A percentile compares a stretch with the other conserved stretches of the same genome.
These are phyloP conservation scores for Andrena camellia DNA, from an alignment of 2,888 invertebrate species.

Conservation along the genomic window DNA sequence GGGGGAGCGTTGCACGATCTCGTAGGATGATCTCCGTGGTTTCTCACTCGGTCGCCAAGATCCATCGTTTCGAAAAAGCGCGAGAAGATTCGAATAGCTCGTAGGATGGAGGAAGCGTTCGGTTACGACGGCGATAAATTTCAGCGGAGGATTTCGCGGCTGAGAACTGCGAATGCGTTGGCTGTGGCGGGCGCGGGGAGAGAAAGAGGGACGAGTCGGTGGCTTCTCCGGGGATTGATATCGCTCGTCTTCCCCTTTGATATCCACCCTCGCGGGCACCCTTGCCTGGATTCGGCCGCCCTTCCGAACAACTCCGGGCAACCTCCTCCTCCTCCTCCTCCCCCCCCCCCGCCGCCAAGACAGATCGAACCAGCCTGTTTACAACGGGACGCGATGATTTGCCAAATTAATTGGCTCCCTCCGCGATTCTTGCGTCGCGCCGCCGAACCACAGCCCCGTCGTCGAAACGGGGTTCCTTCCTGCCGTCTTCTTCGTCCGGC, in stretches of 20 bases:
- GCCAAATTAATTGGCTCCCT: constrained; percentile 79
- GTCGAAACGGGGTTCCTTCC: neutral
- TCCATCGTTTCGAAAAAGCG: constrained; percentile 50
- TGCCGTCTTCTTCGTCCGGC: constrained; percentile 18
- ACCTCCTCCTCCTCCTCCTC: too few species aligned
- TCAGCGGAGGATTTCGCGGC: constrained; percentile 81
- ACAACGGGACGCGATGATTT: constrained; percentile 80
- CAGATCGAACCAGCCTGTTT: constrained; percentile 81
- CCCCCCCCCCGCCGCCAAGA: constrained; percentile 72
- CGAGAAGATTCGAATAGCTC: constrained; percentile 46
- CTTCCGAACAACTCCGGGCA: constrained; percentile 33
- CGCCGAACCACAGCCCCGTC: neutral
- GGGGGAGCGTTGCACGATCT: constrained; percentile 19
- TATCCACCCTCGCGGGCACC: constrained; percentile 76
- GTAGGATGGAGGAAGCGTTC: constrained; percentile 48
- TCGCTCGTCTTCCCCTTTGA: constrained; percentile 84
- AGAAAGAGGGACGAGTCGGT: constrained; percentile 69
- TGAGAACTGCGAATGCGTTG: constrained; percentile 82
- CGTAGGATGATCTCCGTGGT: constrained; percentile 41
- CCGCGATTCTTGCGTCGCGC: constrained; percentile 15
- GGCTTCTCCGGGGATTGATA: constrained; percentile 82
- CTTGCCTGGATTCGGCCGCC: constrained; percentile 31
- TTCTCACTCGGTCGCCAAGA: constrained; percentile 46
- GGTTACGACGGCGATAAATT: constrained; percentile 81
- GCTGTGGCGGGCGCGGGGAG: constrained; percentile 32